Base-by-base conservation (phyloP, 2,113 vertebrate genomes). In the Oreochromis niloticus region DNA sequence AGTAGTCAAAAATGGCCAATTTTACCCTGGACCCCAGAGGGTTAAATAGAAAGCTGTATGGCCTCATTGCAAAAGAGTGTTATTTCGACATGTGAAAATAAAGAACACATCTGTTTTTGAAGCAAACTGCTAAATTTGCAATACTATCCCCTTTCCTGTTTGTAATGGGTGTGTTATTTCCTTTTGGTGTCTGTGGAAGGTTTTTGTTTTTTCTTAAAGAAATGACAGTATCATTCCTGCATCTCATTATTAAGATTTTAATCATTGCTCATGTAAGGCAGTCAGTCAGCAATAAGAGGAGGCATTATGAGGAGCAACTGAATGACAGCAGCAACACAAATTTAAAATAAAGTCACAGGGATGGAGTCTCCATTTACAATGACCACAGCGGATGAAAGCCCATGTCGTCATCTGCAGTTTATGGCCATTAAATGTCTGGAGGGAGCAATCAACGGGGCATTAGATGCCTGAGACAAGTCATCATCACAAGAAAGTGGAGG, bases 401-500 rank as follows among this genome's bases (percentile, higher is more conserved):
- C 66, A 78, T 88, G 43, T 84, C 73, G 82, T 93, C 87, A 81
- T 88, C 81, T 81, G 86, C 2, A 36, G 83, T 85, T 90, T 88
- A 83, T 46, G 79, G 46, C 89, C 89, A 90, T 91, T 90, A 93
- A 80, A 52, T 6, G 75, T 92, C 89, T 86, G 30, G 50, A 81
- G 87, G 81, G 86, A 93, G 80, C 87, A 90, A 82, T 66, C 68
- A 83, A 8, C 34, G 7, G 84, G 82, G 82, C 86, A 84, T 84
- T 61, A 55, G 87, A 91, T 22, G 93, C 88, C 90, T 80, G 84
- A 90, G 86, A 88, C 80, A 6, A 84, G 79, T 87, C 80, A 54
- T 90, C 90, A 92, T 84, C 55, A 91, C 86, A 84, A 93, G 91
- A 92, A 91, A 95, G 89, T 89, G 59, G 68, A 94, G 91, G 94